These are phyloP conservation scores for Whitmania pigra DNA, from an alignment of 1,140 invertebrate genomes.

Conservation along the genomic window DNA sequence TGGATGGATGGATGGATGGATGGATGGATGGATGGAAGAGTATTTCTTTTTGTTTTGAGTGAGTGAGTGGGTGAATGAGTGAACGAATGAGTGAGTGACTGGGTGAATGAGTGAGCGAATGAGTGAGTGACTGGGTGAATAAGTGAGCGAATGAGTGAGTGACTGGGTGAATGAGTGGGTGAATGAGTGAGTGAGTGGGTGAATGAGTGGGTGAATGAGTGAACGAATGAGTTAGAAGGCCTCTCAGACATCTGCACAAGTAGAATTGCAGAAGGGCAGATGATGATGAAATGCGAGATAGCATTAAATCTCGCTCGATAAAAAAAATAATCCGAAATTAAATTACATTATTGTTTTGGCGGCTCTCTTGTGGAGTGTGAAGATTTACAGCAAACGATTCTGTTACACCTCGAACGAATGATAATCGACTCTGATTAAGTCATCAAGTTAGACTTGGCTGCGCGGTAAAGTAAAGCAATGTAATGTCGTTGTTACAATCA, in stretches of 20 bases:
- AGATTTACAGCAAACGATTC: no score
- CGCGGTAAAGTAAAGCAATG: no score
- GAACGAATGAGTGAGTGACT: constrained; percentile 17
- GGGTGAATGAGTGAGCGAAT: constrained; percentile 10
- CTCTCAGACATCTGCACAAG: constrained; percentile 6
- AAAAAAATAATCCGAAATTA: no score
- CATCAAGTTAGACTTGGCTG: no score
- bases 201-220: constrained; percentile 18
- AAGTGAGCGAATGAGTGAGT: constrained; percentile 16
- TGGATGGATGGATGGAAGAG: constrained; percentile 8
- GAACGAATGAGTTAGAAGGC: constrained; percentile 9
- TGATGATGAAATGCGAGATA: not conserved
- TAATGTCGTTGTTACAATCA: no score
- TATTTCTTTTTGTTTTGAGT: no score
- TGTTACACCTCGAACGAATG: not conserved
- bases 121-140: constrained; percentile 16
- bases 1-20: not conserved
- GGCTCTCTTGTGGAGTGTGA: no score
- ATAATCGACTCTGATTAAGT: not conserved
- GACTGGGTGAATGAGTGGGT: constrained; percentile 17
- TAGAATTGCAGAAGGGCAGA: not conserved
- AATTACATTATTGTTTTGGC: no score
- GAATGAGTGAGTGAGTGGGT: constrained; percentile 25
- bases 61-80: not conserved
- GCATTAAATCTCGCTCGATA: no score